Evolutionary conservation across 2,888 invertebrate genomes (phyloP), one percentile per base, ranked within the genome.

Genomic region (Geotrupes spiniger): DNA sequence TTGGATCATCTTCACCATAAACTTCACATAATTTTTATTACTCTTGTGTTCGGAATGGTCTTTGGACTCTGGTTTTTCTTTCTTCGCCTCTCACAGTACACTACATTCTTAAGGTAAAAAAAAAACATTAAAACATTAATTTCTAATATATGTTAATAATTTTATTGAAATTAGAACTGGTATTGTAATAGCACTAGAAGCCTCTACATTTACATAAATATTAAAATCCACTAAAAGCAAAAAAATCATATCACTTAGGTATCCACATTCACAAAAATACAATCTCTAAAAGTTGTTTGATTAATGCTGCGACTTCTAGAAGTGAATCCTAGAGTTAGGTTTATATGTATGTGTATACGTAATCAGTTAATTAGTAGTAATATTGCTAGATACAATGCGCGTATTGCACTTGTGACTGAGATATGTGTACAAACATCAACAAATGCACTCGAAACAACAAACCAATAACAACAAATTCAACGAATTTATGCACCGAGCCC

Each of bases 221-320:
- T 64, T 65, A 66, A 64, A 64, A 63, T 61, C 63, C 64, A 67
- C 66, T 68, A 68, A 68, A 67, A 66, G 66, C 66, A 21, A 21
- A 21, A 21, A 21, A 21, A 21, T 39, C 62, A 59, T 66, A 66
- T 68, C 65, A 68, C 65, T 63, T 62, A 64, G 60, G 61, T 62
- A 63, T 65, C 64, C 66, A 68, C 68, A 64, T 66, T 63, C 68
- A 68, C 68, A 68, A 66, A 68, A 68, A 68, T 66, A 66, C 65
- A 63, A 62, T 60, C 60, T 63, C 59, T 56, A 57, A 60, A 52
- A 21, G 21, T 21, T 21, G 53, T 54, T 58, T 54, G 47, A 57
- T 52, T 57, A 55, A 55, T 57, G 52, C 48, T 61, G 33, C n/a
- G 33, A 56, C 53, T 59, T 63, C 54, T 49, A 49, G 49, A 52